Evolutionary conservation across 2,113 vertebrate species (phyloP).

Genomic region (Scomber japonicus): DNA sequence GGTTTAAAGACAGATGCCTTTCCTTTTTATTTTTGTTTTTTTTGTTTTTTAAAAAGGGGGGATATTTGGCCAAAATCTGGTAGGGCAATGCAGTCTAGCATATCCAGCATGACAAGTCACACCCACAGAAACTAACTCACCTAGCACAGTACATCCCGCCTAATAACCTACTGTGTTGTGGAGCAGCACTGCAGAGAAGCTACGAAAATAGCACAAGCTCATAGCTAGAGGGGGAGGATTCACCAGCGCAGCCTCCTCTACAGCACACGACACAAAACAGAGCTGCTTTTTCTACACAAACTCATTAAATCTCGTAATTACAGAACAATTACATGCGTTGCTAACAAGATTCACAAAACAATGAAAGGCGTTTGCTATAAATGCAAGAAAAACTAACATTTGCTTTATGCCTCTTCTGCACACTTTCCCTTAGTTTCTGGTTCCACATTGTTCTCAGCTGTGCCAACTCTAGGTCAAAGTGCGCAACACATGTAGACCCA

Average conservation of each 20-base stretch:
- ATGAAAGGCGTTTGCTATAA: neutral
- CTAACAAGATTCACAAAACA: neutral
- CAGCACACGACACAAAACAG: constrained; percentile 17
- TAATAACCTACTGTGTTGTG: constrained; percentile 47
- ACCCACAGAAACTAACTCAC: constrained; percentile 39
- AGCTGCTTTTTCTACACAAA: constrained; percentile 4
- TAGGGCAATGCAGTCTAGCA: neutral
- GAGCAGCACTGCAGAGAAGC: constrained; percentile 61
- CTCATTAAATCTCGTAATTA: neutral
- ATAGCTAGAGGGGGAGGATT: constrained; percentile 38
- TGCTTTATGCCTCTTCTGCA: neutral
- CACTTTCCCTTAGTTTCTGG: neutral
- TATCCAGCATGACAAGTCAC: constrained; percentile 23
- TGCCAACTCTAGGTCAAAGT: constrained; percentile 25
- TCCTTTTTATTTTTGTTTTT: too few relatives aligned
- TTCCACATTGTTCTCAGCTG: constrained; percentile 14
- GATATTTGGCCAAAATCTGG: neutral
- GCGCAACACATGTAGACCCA: constrained; percentile 28
- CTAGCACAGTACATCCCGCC: constrained; percentile 28
- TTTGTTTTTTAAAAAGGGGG: too few relatives aligned
- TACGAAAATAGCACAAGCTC: constrained; percentile 66
- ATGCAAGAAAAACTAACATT: neutral
- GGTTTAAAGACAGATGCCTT: neutral
- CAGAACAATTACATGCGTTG: neutral
- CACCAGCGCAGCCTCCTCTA: constrained; percentile 18